Conservation (phyloP, 2,113 vertebrate species). For the Ariopsis seemanni region DNA sequence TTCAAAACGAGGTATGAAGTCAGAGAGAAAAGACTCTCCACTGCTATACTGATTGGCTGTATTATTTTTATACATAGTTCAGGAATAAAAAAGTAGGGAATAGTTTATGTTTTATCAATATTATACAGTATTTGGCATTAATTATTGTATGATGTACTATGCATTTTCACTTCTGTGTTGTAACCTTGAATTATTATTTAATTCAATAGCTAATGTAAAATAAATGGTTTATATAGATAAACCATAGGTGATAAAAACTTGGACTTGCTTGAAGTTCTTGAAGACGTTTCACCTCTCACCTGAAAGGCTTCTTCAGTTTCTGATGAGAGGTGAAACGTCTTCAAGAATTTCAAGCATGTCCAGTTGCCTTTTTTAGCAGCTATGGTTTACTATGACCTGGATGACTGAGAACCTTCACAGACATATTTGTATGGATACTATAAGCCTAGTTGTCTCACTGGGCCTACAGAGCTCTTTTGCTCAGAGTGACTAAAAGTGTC, state of each 20-base stretch:
- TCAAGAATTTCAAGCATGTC: too few relatives aligned
- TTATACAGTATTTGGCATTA: not conserved
- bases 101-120: not conserved
- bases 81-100: not conserved
- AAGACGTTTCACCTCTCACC: too few relatives aligned
- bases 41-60: not conserved
- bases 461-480: not conserved
- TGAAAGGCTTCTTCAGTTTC: too few relatives aligned
- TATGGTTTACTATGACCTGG: too few relatives aligned
- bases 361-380: too few relatives aligned
- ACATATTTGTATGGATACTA: not conserved
- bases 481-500: not conserved
- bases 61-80: constrained; percentile 11
- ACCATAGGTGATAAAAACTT: too few relatives aligned
- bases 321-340: too few relatives aligned
- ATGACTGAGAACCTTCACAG: too few relatives aligned
- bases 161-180: not conserved
- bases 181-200: not conserved
- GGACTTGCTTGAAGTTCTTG: too few relatives aligned
- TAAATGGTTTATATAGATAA: not conserved
- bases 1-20: constrained; percentile 4
- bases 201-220: not conserved
- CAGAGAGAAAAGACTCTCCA: not conserved
- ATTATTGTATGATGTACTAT: not conserved
- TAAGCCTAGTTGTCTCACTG: not conserved